Percentiles rank a stretch among this genome's conserved stretches.
Evolutionary conservation across 2,797 vertebrate species (phyloP).

Genomic region (Onychomys leucogaster): DNA sequence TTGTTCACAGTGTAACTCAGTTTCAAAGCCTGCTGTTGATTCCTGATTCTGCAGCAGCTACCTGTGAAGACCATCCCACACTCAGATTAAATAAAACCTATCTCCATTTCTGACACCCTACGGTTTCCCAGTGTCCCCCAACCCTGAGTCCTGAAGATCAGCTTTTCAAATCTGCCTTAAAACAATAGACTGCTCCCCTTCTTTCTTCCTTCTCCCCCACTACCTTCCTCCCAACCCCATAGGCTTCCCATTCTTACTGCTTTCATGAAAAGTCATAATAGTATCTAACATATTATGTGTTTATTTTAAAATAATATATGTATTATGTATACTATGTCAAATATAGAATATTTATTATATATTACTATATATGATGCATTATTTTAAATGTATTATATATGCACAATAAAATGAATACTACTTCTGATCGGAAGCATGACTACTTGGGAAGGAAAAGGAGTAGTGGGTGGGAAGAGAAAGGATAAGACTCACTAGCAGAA

Average conservation of each 20-base stretch:
- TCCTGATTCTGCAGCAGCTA: neutral
- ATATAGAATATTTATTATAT: neutral
- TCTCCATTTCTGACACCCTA: neutral
- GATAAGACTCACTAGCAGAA: neutral
- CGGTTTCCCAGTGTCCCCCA: neutral
- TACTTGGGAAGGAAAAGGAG: neutral
- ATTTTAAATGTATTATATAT: neutral
- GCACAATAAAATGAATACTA: neutral
- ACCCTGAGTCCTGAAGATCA: neutral
- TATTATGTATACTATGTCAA: neutral
- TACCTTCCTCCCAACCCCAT: neutral
- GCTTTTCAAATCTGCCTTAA: constrained; percentile 25
- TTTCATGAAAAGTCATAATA: neutral
- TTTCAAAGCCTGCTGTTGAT: neutral
- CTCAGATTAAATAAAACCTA: too few relatives aligned
- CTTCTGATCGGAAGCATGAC: neutral
- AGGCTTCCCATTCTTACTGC: neutral
- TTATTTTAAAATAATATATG: neutral
- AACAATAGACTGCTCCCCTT: neutral
- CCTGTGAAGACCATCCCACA: accelerated
- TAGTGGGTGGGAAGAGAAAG: neutral
- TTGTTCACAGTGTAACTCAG: neutral
- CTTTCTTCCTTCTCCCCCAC: neutral
- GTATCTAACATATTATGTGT: neutral
- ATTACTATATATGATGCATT: neutral